Evolutionary conservation across 2,888 invertebrate species (phyloP).

Genomic region (Erannis defoliaria): DNA sequence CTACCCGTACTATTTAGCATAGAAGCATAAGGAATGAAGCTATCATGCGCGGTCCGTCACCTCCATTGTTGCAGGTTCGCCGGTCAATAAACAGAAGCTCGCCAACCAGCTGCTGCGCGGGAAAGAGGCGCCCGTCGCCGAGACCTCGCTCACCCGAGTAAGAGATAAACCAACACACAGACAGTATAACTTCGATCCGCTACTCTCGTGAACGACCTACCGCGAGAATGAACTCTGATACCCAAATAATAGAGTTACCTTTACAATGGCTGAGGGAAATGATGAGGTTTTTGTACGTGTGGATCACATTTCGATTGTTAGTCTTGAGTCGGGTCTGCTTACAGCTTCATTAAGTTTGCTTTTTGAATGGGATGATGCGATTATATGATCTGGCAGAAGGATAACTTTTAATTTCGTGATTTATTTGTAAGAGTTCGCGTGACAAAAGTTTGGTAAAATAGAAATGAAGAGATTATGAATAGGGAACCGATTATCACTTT

Average conservation of each 20-base stretch:
- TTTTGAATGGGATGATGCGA: not conserved
- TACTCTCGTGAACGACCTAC: constrained; percentile 61
- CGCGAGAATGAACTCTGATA: constrained; percentile 30
- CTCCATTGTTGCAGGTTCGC: constrained; percentile 88
- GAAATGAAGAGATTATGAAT: too few relatives aligned
- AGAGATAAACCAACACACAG: constrained; percentile 76
- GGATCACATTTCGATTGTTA: not conserved
- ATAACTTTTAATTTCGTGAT: too few relatives aligned
- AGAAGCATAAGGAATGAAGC: not conserved
- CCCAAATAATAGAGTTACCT: constrained; percentile 6
- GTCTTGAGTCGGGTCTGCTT: not conserved
- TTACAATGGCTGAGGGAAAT: constrained; percentile 30
- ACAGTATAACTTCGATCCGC: constrained; percentile 75
- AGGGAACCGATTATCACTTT: too few relatives aligned
- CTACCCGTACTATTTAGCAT: not conserved
- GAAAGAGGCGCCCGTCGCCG: constrained; percentile 89
- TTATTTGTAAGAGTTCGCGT: too few relatives aligned
- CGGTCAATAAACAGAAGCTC: constrained; percentile 93
- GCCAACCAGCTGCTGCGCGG: constrained; percentile 91
- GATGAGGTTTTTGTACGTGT: constrained; percentile 13
- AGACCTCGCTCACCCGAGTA: constrained; percentile 94
- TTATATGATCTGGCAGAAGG: not conserved
- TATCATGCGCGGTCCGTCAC: not conserved
- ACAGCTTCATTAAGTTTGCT: too few relatives aligned
- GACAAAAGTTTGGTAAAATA: too few relatives aligned